Evolutionary conservation across 1,140 invertebrate genomes (phyloP).

Genomic region (Forficula auricularia): DNA sequence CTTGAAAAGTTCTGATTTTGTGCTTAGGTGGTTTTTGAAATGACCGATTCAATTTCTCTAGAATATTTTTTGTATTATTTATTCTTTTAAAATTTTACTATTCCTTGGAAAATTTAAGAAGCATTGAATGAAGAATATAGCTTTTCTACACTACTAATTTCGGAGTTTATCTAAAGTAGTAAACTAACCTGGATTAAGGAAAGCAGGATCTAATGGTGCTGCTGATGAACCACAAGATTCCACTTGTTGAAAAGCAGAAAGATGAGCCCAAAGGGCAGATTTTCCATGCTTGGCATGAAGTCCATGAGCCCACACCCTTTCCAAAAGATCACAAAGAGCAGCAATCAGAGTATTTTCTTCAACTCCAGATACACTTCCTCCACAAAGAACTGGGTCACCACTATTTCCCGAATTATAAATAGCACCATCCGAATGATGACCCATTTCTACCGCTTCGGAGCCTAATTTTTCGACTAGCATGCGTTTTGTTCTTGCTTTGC

Average conservation of each 20-base stretch:
- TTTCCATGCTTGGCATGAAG: slow-evolving; percentile 86
- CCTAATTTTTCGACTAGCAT: slow-evolving; percentile 98
- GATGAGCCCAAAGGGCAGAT: slow-evolving; percentile 85
- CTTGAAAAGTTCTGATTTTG: too few relatives aligned
- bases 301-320: slow-evolving; percentile 96
- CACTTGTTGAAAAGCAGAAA: slow-evolving; percentile 73
- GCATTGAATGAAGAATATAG: too few relatives aligned
- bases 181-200: slow-evolving; percentile 59
- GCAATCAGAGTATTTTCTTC: slow-evolving; percentile 98
- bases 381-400: slow-evolving; percentile 1
- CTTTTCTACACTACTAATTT: too few relatives aligned
- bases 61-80: too few relatives aligned
- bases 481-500: slow-evolving; percentile 84
- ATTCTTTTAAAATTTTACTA: too few relatives aligned
- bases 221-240: slow-evolving; percentile 58
- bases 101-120: too few relatives aligned
- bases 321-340: slow-evolving; percentile 89
- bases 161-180: too few relatives aligned
- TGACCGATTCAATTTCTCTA: too few relatives aligned
- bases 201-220: slow-evolving; percentile 60
- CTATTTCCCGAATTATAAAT: slow-evolving; percentile 31
- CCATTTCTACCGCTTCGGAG: slow-evolving; percentile 73
- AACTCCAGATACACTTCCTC: slow-evolving; percentile 32
- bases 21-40: too few relatives aligned
- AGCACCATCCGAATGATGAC: slow-evolving; percentile 46